Conservation (phyloP, 2,113 vertebrate species). For the Nansenia antarctica region DNA sequence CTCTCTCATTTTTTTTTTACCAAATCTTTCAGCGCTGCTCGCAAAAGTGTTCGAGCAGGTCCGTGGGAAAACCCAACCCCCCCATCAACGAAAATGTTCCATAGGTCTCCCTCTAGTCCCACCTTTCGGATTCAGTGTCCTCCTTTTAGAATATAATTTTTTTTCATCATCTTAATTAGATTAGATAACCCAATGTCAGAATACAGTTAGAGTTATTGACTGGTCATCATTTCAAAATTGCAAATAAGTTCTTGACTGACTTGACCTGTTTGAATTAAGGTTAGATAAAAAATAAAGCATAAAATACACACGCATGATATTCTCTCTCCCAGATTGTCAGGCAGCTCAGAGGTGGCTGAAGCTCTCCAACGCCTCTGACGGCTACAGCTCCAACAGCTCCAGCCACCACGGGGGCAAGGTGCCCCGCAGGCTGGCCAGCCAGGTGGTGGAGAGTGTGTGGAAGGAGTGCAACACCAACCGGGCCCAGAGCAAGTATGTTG, state of each 20-base stretch:
- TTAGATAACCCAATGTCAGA: too few relatives aligned
- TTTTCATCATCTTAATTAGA: too few relatives aligned
- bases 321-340: conserved; percentile 81
- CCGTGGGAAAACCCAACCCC: too few relatives aligned
- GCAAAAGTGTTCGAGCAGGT: too few relatives aligned
- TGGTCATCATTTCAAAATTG: too few relatives aligned
- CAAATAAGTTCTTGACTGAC: too few relatives aligned
- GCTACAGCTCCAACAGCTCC: conserved; percentile 88
- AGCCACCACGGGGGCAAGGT: conserved; percentile 94
- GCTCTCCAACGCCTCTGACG: conserved; percentile 87
- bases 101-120: too few relatives aligned
- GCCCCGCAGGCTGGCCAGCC: conserved; percentile 90
- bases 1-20: too few relatives aligned
- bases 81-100: too few relatives aligned
- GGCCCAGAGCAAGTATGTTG: conserved; percentile 90
- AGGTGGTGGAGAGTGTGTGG: conserved; percentile 96
- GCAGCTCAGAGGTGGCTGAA: conserved; percentile 94
- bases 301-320: neutral
- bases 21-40: too few relatives aligned
- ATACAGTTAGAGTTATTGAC: too few relatives aligned
- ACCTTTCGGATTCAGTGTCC: neutral
- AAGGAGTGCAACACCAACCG: conserved; percentile 97
- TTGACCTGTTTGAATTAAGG: neutral
- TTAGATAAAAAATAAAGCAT: neutral
- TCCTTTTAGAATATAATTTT: too few relatives aligned